These are phyloP conservation scores for Mycteria americana DNA, from an alignment of 2,797 vertebrate species.

Conservation along the genomic window DNA sequence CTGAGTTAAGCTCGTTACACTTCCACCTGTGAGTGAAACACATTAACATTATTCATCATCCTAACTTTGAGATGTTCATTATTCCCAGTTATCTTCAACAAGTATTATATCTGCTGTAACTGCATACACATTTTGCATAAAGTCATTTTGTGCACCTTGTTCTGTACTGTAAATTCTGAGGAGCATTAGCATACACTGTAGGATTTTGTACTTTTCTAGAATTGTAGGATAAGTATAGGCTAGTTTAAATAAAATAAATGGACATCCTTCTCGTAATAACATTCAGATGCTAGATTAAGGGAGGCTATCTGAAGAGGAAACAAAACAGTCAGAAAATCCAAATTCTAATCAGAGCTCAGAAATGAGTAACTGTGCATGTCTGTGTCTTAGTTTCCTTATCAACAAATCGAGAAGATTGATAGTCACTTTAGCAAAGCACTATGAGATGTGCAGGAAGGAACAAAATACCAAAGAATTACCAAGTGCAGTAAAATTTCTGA, in stretches of 20 bases:
- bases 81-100: background rate
- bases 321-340: background rate
- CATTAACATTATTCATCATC: background rate
- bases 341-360: background rate
- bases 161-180: background rate
- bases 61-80: background rate
- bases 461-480: background rate
- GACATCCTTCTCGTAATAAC: background rate
- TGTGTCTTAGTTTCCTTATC: background rate
- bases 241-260: background rate
- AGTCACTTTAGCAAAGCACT: background rate
- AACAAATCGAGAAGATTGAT: background rate
- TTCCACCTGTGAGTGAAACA: background rate
- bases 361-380: background rate
- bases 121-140: background rate
- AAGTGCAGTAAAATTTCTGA: background rate
- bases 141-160: background rate
- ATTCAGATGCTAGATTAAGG: background rate
- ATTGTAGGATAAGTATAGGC: background rate
- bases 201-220: background rate
- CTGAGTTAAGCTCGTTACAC: background rate
- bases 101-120: background rate
- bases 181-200: background rate
- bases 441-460: background rate
- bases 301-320: background rate